A percentile compares a stretch with the other conserved stretches of the same genome.
Evolutionary conservation across 2,113 vertebrate genomes (phyloP).

Genomic region (Pelecanus crispus): DNA sequence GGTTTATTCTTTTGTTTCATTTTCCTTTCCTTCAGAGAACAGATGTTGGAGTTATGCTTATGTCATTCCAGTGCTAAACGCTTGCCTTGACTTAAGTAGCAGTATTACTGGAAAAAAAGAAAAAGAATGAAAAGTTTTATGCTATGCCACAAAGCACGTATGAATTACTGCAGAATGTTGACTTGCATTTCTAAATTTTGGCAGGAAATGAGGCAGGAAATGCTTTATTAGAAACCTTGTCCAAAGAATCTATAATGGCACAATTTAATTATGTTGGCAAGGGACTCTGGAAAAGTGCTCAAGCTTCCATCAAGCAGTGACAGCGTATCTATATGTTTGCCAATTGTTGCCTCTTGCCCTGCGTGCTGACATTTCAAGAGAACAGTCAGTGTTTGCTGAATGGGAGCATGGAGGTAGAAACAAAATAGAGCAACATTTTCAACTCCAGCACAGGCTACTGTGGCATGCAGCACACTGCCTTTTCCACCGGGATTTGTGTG

Average conservation of each 20-base stretch:
- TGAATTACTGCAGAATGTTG: background rate
- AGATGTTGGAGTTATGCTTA: background rate
- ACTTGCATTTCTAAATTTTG: background rate
- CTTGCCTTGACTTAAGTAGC: background rate
- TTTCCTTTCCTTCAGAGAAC: background rate
- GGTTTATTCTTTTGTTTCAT: background rate
- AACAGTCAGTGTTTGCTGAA: background rate
- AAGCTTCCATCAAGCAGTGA: background rate
- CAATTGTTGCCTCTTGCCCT: background rate
- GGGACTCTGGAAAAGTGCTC: background rate
- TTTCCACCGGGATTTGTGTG: background rate
- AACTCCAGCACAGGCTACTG: background rate
- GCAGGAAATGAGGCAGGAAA: constrained; percentile 9
- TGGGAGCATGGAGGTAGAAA: background rate
- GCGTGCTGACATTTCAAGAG: background rate
- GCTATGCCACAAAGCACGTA: background rate
- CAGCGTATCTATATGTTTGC: background rate
- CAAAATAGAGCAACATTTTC: background rate
- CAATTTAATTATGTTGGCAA: background rate
- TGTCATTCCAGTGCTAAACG: background rate
- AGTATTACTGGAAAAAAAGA: background rate
- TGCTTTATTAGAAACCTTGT: background rate
- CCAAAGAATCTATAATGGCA: background rate
- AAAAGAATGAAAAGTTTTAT: background rate
- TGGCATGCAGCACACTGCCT: background rate